These are phyloP conservation scores for Cheumatopsyche charites DNA, from an alignment of 1,140 invertebrate genomes.

Conservation along the genomic window DNA sequence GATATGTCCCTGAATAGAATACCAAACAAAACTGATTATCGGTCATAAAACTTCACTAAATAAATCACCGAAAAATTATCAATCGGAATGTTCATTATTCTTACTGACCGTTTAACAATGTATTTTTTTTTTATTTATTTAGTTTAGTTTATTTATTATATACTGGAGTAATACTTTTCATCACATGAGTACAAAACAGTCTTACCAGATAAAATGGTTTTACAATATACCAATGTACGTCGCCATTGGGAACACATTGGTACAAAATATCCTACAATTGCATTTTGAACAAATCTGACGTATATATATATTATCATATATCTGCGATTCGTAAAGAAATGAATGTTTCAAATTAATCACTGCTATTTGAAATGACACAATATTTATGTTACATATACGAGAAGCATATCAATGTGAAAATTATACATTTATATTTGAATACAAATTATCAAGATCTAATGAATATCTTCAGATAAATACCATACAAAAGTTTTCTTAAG, in stretches of 20 bases:
- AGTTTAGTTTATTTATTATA: slow-evolving; percentile 40
- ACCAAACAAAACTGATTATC: slow-evolving; percentile 29
- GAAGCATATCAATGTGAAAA: slow-evolving; percentile 12
- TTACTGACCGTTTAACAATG: slow-evolving; percentile 39
- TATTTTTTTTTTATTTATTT: slow-evolving; percentile 29
- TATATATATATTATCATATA: slow-evolving; percentile 25
- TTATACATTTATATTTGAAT: too few relatives aligned
- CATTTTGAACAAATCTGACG: slow-evolving; percentile 42
- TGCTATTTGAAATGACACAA: background rate
- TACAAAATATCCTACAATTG: slow-evolving; percentile 43
- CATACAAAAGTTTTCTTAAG: slow-evolving; percentile 9
- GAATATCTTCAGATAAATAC: slow-evolving; percentile 10
- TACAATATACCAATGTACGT: slow-evolving; percentile 39
- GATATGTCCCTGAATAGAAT: slow-evolving; percentile 43
- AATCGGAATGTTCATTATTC: slow-evolving; percentile 34
- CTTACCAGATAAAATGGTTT: slow-evolving; percentile 46
- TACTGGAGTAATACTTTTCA: slow-evolving; percentile 49
- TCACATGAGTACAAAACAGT: slow-evolving; percentile 49
- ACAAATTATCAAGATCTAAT: slow-evolving; percentile 8
- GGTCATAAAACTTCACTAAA: slow-evolving; percentile 6
- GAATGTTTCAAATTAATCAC: background rate
- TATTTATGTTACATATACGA: background rate
- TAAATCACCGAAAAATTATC: slow-evolving; percentile 24
- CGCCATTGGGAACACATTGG: slow-evolving; percentile 39
- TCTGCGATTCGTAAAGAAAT: background rate